phyloP scores from a whole-genome alignment of 2,888 invertebrate genomes.

The Cryptops parisi region DNA sequence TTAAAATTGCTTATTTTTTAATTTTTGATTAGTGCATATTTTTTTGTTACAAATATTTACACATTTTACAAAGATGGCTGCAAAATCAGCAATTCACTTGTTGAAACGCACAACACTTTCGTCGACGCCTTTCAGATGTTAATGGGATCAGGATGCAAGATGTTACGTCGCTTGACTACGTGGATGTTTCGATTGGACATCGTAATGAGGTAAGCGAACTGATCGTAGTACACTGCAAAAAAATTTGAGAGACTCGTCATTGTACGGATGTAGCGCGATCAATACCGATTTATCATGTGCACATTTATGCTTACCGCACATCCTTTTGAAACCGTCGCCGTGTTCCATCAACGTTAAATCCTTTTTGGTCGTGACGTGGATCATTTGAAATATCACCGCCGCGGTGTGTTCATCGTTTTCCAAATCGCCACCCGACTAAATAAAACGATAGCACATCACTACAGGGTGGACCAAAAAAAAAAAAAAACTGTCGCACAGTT shows the following conservation, averaged over 20 bases:
- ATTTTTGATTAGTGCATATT: not conserved
- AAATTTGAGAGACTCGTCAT: not conserved
- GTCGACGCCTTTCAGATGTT: no score
- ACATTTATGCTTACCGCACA: not conserved
- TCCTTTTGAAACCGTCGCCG: not conserved
- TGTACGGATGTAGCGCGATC: not conserved
- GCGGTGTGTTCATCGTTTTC: not conserved
- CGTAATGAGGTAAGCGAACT: slow-evolving; percentile 71
- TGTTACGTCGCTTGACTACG: slow-evolving; percentile 46
- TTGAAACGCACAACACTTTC: not conserved
- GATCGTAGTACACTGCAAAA: slow-evolving; percentile 53
- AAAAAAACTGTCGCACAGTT: not conserved
- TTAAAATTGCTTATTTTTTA: not conserved
- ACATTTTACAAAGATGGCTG: not conserved
- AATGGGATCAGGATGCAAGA: not conserved
- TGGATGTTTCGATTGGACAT: slow-evolving; percentile 77
- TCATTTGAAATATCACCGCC: not conserved
- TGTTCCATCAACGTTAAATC: not conserved
- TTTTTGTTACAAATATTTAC: not conserved
- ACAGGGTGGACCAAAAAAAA: not conserved
- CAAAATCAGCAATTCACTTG: not conserved
- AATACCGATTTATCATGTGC: no score
- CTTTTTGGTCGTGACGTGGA: not conserved
- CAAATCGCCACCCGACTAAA: not conserved
- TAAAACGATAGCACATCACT: not conserved